Base-by-base conservation (phyloP, 1,140 invertebrate species). In the Trissolcus basalis region DNA sequence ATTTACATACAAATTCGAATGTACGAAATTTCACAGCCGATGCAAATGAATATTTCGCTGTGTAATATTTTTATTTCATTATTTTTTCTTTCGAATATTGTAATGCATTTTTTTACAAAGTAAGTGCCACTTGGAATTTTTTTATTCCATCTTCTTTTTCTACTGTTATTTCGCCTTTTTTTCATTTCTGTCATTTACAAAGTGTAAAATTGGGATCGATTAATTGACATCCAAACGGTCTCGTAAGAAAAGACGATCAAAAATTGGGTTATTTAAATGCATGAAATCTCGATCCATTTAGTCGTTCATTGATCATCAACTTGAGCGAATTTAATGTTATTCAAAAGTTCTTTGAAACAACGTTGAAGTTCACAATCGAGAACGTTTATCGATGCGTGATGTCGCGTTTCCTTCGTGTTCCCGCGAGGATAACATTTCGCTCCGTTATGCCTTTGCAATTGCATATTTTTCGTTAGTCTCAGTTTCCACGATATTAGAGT, bases 391-490 rank as follows among this genome's bases (percentile, higher is more conserved):
- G 51, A 65, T 55, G 44, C 51, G 14, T 19, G 35, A 32, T 49
- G 53, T 55, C 50, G 49, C 50, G 12, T 56, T 65, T 55, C 53
- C 35, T 55, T 65, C 35, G 12, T 43, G 55, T 56, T 65, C 63
- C 43, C 45, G 13, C 16, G 45, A 12, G 53, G 35, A 56, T 43
- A 65, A 56, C 51, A 45, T 63, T 51, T 45, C 9, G 16, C 43
- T 13, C 53, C 1, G 36, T 4, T 49, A 16, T 19, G 48, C 51
- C 39, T 63, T 63, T 61, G 15, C 33, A 39, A 35, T 16, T 65
- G 49, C 63, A 49, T 49, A 48, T 11, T 65, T 65, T 65, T 65
- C 51, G 45, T 55, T 55, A 49, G 33, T 39, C 45, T 65, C 55
- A 48, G 36, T 64, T 65, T 72, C 32, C 51, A 43, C n/a, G 32